Percentiles rank a stretch among this genome's conserved stretches.
Conservation (phyloP, 2,888 invertebrate species). For the Protophormia terraenovae region DNA sequence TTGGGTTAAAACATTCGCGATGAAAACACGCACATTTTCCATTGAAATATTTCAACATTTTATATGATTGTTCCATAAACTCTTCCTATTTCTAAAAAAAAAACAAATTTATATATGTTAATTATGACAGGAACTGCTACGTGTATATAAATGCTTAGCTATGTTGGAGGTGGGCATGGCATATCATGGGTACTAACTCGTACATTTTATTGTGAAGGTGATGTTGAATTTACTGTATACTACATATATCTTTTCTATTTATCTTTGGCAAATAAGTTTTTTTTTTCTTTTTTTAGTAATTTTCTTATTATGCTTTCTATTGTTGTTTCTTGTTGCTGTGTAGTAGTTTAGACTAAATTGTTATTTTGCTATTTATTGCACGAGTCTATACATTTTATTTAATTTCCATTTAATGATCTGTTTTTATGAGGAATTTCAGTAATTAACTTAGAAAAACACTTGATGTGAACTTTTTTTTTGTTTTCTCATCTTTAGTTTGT, state of each 20-base stretch:
- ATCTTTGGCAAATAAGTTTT: slow-evolving; percentile 4
- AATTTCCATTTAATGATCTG: slow-evolving; percentile 35
- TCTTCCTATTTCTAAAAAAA: not conserved
- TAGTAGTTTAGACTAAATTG: not conserved
- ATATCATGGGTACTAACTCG: not conserved
- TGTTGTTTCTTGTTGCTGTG: not conserved
- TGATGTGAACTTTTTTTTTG: slow-evolving; percentile 3
- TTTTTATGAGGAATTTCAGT: slow-evolving; percentile 27
- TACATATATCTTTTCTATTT: not conserved
- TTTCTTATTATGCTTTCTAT: not conserved
- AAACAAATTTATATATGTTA: not conserved
- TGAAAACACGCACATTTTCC: not conserved
- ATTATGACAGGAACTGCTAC: not conserved
- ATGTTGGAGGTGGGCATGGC: not conserved
- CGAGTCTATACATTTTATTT: not conserved
- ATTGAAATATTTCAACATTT: not conserved
- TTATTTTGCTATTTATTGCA: not conserved
- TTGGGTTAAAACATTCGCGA: not conserved
- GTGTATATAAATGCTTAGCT: not conserved
- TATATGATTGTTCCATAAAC: not conserved
- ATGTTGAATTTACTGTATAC: not conserved
- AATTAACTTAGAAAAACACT: slow-evolving; percentile 45
- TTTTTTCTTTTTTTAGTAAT: too few relatives aligned
- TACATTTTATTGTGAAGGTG: not conserved
- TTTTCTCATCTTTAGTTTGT: not conserved